These are phyloP conservation scores for Hydrophis major DNA, from an alignment of 2,797 vertebrate species.

Conservation along the genomic window DNA sequence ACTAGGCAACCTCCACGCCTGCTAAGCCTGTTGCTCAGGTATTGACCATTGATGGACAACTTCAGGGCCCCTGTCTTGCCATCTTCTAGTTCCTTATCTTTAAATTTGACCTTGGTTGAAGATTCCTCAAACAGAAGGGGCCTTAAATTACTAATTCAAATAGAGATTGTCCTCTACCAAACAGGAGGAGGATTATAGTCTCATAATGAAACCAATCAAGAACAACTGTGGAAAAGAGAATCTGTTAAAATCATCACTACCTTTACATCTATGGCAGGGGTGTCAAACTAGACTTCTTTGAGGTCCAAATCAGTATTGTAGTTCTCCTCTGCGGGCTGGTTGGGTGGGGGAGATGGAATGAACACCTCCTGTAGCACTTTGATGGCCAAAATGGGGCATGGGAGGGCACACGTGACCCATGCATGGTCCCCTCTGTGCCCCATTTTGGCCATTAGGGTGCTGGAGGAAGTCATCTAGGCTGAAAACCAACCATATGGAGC, in stretches of 20 bases:
- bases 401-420: too few species aligned
- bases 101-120: not conserved
- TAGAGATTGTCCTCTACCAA: not conserved
- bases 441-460: too few species aligned
- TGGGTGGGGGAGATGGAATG: too few species aligned
- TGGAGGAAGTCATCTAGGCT: too few species aligned
- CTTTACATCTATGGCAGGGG: not conserved
- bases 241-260: not conserved
- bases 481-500: too few species aligned
- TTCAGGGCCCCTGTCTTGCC: not conserved
- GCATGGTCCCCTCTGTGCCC: too few species aligned
- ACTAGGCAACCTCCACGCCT: not conserved
- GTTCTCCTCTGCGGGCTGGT: too few species aligned
- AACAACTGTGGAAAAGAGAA: not conserved
- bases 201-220: not conserved
- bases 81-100: not conserved
- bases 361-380: too few species aligned
- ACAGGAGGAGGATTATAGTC: not conserved
- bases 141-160: not conserved
- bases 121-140: not conserved
- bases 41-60: not conserved
- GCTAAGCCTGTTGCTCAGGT: not conserved
- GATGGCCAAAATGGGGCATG: too few species aligned
- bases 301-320: too few species aligned
- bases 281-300: too few species aligned